Base-by-base conservation (phyloP, 2,797 vertebrate genomes). In the Notolepis coatsorum region DNA sequence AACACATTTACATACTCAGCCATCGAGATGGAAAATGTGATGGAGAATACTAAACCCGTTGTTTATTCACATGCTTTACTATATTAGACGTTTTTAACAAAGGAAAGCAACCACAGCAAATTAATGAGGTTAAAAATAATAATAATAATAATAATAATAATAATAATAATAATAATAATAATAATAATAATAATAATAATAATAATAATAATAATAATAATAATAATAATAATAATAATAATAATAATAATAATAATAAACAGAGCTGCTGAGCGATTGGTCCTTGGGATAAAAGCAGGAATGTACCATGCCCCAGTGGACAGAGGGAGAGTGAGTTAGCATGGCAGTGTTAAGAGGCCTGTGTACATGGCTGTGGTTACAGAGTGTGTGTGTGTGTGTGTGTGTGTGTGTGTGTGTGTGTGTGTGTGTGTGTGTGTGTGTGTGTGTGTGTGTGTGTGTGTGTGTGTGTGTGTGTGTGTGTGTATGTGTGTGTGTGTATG, bases 361-460 rank as follows among this genome's bases (percentile, higher is more conserved):
- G 15, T 65, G 39, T 49, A 42, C 57, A 33, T 71, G 50, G 61
- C 67, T 75, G 65, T 66, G 81, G 77, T 80, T 68, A 41, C 68
- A 68, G 73, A 56, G 59, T 77, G 81, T 57, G 48, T 66, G 58
- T 54, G 46, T 61, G 50, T 71, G 77, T 41, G 62, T 77, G 63
- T 38, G 23, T 65, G 47, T 37, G 18, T 35, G 31, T 39, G 43
- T 18, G 30, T 18, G 23, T 28, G 23, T 49, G 15, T 18, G 35
- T 38, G 35, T 42, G 45, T 13, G 7, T 21, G 62, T 45, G 72
- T 13, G 7, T 30, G 53, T 45, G 72, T 35, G 50, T 35, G 50
- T 52, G 17, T 52, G 31, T 39, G 49, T 54, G 35, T 54, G 51
- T 57, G 45, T 47, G 24, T 55, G 23, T 35, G 49, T 48, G 56